Conservation (phyloP, 2,888 invertebrate genomes). For the Drosophila incognita region DNA sequence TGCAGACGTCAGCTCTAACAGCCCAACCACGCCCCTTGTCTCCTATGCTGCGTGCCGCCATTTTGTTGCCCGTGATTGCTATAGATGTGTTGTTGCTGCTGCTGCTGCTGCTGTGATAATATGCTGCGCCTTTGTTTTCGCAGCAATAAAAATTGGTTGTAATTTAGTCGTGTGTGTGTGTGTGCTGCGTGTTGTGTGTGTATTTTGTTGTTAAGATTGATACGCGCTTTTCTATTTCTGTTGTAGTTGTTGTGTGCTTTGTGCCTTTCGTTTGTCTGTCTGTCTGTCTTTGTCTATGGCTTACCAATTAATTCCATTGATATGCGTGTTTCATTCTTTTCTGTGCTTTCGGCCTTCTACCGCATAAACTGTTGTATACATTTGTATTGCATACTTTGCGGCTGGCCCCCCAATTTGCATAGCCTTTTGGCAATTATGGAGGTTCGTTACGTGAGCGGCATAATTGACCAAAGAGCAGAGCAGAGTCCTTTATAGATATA, state of each 20-base stretch:
- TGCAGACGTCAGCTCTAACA: constrained; percentile 59
- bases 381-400: constrained; percentile 69
- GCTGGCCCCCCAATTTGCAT: constrained; percentile 67
- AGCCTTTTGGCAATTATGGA: constrained; percentile 68
- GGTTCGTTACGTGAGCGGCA: constrained; percentile 67
- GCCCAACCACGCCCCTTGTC: constrained; percentile 51
- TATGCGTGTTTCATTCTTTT: constrained; percentile 58
- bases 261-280: constrained; percentile 11
- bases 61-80: constrained; percentile 53
- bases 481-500: not conserved
- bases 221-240: constrained; percentile 54
- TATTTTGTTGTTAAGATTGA: constrained; percentile 61
- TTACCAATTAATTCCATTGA: constrained; percentile 78
- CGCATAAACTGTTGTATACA: constrained; percentile 16
- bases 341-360: constrained; percentile 26
- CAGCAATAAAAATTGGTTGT: constrained; percentile 80
- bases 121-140: constrained; percentile 74
- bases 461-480: constrained; percentile 47
- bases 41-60: constrained; percentile 48
- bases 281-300: constrained; percentile 37
- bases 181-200: constrained; percentile 32
- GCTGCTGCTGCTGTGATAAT: constrained; percentile 58
- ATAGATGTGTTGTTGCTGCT: constrained; percentile 17
- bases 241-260: constrained; percentile 14
- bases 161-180: constrained; percentile 58